phyloP scores from a whole-genome alignment of 2,113 vertebrate genomes.

The Stomatorhinus ivindoensis region DNA sequence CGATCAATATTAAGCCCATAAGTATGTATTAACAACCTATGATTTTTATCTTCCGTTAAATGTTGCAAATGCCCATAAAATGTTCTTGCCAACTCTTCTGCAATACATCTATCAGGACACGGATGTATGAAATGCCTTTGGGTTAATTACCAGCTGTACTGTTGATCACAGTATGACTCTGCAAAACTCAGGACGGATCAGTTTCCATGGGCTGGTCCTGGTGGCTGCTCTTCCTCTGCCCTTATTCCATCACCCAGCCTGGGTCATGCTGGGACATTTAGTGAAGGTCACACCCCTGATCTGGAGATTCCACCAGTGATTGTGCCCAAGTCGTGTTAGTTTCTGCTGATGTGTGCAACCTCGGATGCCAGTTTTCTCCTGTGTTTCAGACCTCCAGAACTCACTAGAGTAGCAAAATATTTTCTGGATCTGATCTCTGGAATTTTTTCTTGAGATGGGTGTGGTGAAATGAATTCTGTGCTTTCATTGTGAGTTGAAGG shows the following conservation, averaged over 20 bases:
- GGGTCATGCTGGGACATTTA: not conserved
- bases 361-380: not conserved
- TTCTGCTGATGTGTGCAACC: not conserved
- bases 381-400: not conserved
- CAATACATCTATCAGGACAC: not conserved
- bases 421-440: not conserved
- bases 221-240: not conserved
- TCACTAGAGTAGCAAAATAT: not conserved
- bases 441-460: not conserved
- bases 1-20: not conserved
- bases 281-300: not conserved
- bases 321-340: not conserved
- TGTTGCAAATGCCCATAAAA: conserved; percentile 20
- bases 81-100: not conserved
- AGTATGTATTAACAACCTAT: conserved; percentile 1
- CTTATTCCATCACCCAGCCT: not conserved
- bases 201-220: not conserved
- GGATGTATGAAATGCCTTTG: not conserved
- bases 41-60: conserved; percentile 11
- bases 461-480: not conserved
- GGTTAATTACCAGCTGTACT: conserved; percentile 1
- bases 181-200: conserved; percentile 20
- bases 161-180: not conserved
- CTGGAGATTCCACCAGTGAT: not conserved
- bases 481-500: not conserved